Base-by-base conservation (phyloP, 2,797 vertebrate genomes). In the Lutjanus campechanus region DNA sequence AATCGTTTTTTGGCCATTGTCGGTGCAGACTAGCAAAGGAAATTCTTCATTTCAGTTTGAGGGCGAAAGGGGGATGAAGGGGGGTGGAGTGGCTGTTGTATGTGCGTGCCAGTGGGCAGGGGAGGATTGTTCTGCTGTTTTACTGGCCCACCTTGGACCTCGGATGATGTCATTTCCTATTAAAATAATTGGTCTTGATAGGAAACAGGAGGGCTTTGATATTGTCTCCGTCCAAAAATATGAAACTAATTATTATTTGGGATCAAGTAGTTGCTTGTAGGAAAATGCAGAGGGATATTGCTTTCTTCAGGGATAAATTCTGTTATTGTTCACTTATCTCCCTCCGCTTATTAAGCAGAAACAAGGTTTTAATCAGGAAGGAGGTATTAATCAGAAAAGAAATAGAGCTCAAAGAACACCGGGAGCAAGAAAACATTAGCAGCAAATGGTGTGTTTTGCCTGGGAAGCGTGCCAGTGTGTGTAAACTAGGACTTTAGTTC, bases 1-100 rank as follows among this genome's bases (percentile, higher is more conserved):
- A 94, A 96, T 96, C 90, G 91, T 85, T 95, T 94, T 73, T 91
- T 72, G 89, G 85, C 82, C 50, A 44, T 66, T 64, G 77, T 83
- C 47, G 60, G 74, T 68, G 56, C 69, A 77, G 77, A 69, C 69
- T 76, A 70, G 87, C 50, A 61, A 69, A 79, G 60, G 86, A 91
- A 91, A 54, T 62, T 76, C 69, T 86, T 85, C 56, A 85, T 82
- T 79, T 78, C 17, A 67, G 70, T 63, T 68, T 44, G 22, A 76
- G 73, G 47, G 62, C 22, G 59, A 17, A 43, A 17, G 8, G 29
- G 29, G 29, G 46, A 5, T 1, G 13, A 19, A 8, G 46, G 13
- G 0, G 15, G 50, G 15, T 19, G 29, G 75, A 49, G 70, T 11
- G 20, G 62, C 41, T 61, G 60, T 19, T 59, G 77, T 59, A 20